Base-by-base conservation (phyloP, 2,113 vertebrate species). In the Ia io region DNA sequence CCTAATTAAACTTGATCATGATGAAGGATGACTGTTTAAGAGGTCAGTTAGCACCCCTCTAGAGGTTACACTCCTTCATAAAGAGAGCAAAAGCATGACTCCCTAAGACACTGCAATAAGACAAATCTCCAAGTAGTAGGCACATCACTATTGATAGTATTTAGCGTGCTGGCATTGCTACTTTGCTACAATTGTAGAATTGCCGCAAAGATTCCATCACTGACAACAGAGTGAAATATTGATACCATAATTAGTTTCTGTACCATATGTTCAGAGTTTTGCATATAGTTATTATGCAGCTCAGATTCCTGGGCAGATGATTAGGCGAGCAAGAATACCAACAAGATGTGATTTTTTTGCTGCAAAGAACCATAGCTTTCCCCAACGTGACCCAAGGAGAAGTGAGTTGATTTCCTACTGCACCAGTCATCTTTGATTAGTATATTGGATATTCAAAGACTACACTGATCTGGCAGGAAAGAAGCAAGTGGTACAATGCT, bases 221-320 rank as follows among this genome's bases (percentile, higher is more conserved):
- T 94, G 92, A 96, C 93, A 95, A 96, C 92, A 93, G 86, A 90
- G 88, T 97, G 92, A 97, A 97, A 97, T 96, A 97, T 90, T 94
- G 93, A 90, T 90, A 93, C 8, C 74, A 95, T 95, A 95, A 97
- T 97, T 95, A 97, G 96, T 96, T 94, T 92, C 85, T 42, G 49
- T 23, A 79, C 96, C 96, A 97, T 97, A 97, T 97, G 97, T 74
- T 97, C 84, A 35, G 35, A 59, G 47, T 85, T 94, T 86, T 97
- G 77, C 92, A 85, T 84, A 59, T 32, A 90, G 87, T 97, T 96
- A 94, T 88, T 76, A 97, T 95, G 88, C 88, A 44, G 88, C 69
- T 20, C 84, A 61, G 90, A 92, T 71, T 97, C 88, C 95, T 61
- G 44, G 63, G 83, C 20, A 84, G 92, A 84, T 79, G 90, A 95